Percentiles rank a stretch among this genome's conserved stretches.
Evolutionary conservation across 2,797 vertebrate species (phyloP).

Genomic region (Alosa sapidissima): DNA sequence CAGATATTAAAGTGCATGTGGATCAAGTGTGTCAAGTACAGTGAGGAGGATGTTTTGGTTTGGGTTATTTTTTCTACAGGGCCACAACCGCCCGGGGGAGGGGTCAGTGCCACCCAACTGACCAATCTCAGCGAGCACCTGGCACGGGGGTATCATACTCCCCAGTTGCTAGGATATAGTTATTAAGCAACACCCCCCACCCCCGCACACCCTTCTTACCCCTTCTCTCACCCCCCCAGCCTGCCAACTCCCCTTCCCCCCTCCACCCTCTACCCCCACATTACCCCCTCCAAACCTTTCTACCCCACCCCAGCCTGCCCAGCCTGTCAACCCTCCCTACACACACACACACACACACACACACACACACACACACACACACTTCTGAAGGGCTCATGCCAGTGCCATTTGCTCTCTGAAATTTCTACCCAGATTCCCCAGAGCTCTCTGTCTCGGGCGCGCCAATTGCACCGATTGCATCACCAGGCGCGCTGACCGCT

Average conservation of each 20-base stretch:
- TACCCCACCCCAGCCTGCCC: constrained; percentile 51
- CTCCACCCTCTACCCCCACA: constrained; percentile 35
- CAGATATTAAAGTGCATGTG: constrained; percentile 76
- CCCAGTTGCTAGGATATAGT: constrained; percentile 86
- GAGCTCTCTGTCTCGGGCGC: constrained; percentile 40
- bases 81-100: constrained; percentile 78
- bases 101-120: constrained; percentile 72
- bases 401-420: constrained; percentile 56
- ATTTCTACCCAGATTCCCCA: constrained; percentile 60
- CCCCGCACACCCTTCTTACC: constrained; percentile 43
- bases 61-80: constrained; percentile 81
- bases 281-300: constrained; percentile 37
- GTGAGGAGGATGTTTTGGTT: constrained; percentile 78
- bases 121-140: constrained; percentile 85
- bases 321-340: constrained; percentile 38
- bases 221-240: constrained; percentile 39
- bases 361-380: too few species aligned
- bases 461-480: constrained; percentile 52
- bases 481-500: constrained; percentile 42
- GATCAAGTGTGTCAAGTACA: constrained; percentile 87
- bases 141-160: constrained; percentile 76
- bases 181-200: constrained; percentile 79
- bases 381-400: constrained; percentile 16
- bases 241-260: constrained; percentile 33
- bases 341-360: constrained; percentile 19